phyloP scores from a whole-genome alignment of 2,113 vertebrate genomes.

The Eubucco bourcierii region DNA sequence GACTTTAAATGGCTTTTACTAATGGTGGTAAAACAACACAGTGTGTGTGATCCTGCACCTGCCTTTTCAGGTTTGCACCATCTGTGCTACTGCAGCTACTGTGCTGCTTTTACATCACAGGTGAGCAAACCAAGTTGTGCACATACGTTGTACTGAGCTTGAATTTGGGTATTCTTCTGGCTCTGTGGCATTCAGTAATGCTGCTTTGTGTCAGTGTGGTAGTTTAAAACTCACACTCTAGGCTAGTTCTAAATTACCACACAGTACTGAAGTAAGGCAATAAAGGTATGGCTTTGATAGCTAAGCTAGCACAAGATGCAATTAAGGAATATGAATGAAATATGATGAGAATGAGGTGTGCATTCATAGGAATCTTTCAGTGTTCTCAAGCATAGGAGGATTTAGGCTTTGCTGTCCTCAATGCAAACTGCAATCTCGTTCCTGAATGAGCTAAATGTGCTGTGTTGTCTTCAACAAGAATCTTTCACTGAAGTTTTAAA shows the following conservation, averaged over 20 bases:
- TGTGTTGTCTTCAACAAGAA: not conserved
- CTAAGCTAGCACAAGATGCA: not conserved
- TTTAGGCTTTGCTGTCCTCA: not conserved
- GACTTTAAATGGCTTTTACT: not conserved
- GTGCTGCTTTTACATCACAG: not conserved
- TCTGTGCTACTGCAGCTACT: not conserved
- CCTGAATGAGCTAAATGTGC: not conserved
- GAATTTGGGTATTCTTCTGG: not conserved
- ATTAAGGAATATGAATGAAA: not conserved
- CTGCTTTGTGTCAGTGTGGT: not conserved
- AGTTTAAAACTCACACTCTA: too few relatives aligned
- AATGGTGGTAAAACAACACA: not conserved
- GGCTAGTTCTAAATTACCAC: too few relatives aligned
- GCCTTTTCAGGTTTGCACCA: not conserved
- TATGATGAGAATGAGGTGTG: not conserved
- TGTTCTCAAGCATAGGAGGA: not conserved
- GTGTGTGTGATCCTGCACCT: not conserved
- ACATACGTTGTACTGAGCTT: not conserved
- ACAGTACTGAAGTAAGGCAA: not conserved
- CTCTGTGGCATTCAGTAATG: not conserved
- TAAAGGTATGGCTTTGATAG: not conserved
- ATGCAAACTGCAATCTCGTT: not conserved
- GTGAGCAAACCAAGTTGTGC: not conserved
- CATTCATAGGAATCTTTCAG: not conserved
- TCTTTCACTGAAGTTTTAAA: constrained; percentile 1